These are phyloP conservation scores for Noctua comes DNA, from an alignment of 2,888 invertebrate genomes.

Conservation along the genomic window DNA sequence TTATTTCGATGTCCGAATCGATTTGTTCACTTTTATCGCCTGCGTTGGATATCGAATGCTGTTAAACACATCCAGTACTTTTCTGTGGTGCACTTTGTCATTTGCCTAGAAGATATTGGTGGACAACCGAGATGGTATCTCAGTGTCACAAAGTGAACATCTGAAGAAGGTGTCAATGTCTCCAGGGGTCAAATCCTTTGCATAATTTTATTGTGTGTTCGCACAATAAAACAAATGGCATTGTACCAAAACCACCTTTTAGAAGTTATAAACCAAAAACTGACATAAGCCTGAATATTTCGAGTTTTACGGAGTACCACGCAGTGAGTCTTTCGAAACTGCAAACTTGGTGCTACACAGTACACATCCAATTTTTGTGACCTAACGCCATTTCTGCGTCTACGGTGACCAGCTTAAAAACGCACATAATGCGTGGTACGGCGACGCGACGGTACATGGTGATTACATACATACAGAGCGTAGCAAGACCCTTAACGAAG, in stretches of 20 bases:
- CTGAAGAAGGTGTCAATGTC: neutral
- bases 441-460: neutral
- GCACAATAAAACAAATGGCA: neutral
- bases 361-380: neutral
- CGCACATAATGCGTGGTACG: neutral
- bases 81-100: neutral
- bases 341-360: neutral
- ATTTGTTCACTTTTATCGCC: slow-evolving; percentile 1
- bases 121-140: neutral
- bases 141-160: neutral
- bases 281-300: neutral
- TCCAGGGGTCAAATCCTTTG: neutral
- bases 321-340: neutral
- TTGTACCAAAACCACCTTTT: neutral
- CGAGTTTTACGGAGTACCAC: neutral
- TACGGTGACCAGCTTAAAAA: neutral
- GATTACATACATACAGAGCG: neutral
- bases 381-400: neutral
- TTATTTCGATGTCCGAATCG: slow-evolving; percentile 24
- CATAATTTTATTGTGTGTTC: neutral
- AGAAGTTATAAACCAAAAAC: neutral
- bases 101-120: neutral
- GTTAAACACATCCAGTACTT: neutral
- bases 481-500: too few species aligned
- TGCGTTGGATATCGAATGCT: slow-evolving; percentile 10